Evolutionary conservation across 2,113 vertebrate species (phyloP), one percentile per base, ranked within the genome.

Genomic region (Hyperopisus bebe): DNA sequence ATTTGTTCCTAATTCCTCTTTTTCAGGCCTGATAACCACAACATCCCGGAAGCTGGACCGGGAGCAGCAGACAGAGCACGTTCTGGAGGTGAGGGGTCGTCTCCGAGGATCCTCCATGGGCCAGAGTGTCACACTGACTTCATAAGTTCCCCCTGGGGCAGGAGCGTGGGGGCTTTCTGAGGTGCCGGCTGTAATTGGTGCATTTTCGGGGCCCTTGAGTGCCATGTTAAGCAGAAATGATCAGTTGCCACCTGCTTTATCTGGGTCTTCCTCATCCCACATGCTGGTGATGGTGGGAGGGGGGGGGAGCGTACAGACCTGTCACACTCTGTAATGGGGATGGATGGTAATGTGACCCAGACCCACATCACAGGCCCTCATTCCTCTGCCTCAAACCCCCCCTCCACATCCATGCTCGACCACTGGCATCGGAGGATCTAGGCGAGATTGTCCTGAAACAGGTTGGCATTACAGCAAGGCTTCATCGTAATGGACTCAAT

Each of bases 11-110:
- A 94, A 91, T 95, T 90, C 92, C 88, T 89, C 83, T 89, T 90
- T 90, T 93, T 86, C 93, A 97, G 97, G 97, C 93, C 93, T 97
- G 90, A 97, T 97, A 93, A 96, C 95, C 86, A 97, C 96, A 66
- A 97, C 97, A 0, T 95, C 96, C 90, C 95, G 97, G 92, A 97
- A 97, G 94, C 47, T 97, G 94, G 97, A 97, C 92, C 95, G 97
- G 8, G 97, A 97, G 58, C 96, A 97, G 93, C 97, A 97, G 92
- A 95, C 96, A 50, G 97, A 97, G 83, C 97, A 97, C 91, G 97
- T 97, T 93, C 93, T 97, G 48, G 97, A 97, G 96, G 97, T 97
- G 95, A 95, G 94, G 27, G 39, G 53, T 17, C 15, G 13, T 53
- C 35, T 44, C 48, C 48, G 10, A 51, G 24, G 80, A 7, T 51